Percentiles rank a stretch among this genome's conserved stretches.
phyloP scores from a whole-genome alignment of 2,888 invertebrate genomes.

The Stomorhina lunata region DNA sequence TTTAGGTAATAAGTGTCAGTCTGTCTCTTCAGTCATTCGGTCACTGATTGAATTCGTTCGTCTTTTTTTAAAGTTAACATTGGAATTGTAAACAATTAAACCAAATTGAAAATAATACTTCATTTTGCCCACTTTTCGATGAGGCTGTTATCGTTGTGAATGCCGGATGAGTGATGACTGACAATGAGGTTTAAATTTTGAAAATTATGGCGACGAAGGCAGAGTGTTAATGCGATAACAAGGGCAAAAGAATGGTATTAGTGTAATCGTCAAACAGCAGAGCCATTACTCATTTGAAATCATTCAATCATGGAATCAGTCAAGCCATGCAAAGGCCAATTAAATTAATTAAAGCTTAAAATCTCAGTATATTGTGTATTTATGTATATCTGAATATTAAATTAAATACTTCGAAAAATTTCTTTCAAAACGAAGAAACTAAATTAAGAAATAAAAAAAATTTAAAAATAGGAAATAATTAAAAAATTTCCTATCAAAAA shows the following conservation, averaged over 20 bases:
- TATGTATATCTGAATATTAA: too few species aligned
- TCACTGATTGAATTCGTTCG: not conserved
- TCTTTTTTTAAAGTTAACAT: not conserved
- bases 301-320: not conserved
- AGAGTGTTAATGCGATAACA: not conserved
- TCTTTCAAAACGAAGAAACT: too few species aligned
- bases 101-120: slow-evolving; percentile 59
- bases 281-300: not conserved
- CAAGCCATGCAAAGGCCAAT: not conserved
- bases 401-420: too few species aligned
- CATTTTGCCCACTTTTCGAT: slow-evolving; percentile 35
- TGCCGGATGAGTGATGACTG: slow-evolving; percentile 35
- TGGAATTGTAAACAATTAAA: slow-evolving; percentile 54
- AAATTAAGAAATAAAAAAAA: too few species aligned
- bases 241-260: not conserved
- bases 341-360: not conserved
- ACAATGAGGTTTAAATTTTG: slow-evolving; percentile 36
- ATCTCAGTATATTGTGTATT: not conserved
- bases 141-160: not conserved
- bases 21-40: not conserved
- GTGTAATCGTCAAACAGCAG: not conserved
- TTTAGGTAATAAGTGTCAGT: too few species aligned
- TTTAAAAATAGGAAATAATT: too few species aligned
- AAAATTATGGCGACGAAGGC: not conserved
- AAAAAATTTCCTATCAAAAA: too few species aligned